Evolutionary conservation across 2,888 invertebrate genomes (phyloP), one percentile per base, ranked within the genome.

Genomic region (Spilosoma lubricipeda): DNA sequence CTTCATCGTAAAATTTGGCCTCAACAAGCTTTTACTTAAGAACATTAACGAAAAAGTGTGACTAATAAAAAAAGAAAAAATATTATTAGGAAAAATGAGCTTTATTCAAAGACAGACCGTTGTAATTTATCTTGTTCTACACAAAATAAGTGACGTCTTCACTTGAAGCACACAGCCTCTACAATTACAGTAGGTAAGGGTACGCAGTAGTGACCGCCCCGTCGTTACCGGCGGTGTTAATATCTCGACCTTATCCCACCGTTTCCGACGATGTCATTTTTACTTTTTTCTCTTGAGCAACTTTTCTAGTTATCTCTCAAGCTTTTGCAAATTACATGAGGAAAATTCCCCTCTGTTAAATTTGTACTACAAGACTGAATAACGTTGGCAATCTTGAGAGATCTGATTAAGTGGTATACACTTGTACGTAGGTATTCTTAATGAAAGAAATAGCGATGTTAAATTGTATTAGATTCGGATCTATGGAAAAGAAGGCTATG

Each of bases 261-360:
- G 67, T 36, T 66, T 72, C 27, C 67, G 42, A 75, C 68, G 70
- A 72, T 63, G 71, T 70, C 76, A 45, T 78, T 80, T 77, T 79
- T 70, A 45, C 63, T 63, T 71, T 77, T 78, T 80, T 76, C 77
- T 74, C 65, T 63, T 76, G 68, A 63, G 77, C 63, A 83, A 83
- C 71, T 83, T 85, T 85, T 83, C 85, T 85, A 85, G 83, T 85
- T 83, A 85, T 83, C 83, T 70, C 70, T 64, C 36, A 75, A 78
- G 77, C 75, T 78, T 80, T 75, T 67, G 78, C 72, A 80, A 85
- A 85, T 83, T 82, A 85, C 67, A 75, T 75, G 72, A 73, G 78
- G 78, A 72, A 70, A 82, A 74, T 72, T 77, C 70, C 73, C 71
- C 75, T 74, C 30, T n/a, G 73, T 77, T 75, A 72, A 77, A 83